Evolutionary conservation across 2,113 vertebrate genomes (phyloP).

Genomic region (Hyaena hyaena): DNA sequence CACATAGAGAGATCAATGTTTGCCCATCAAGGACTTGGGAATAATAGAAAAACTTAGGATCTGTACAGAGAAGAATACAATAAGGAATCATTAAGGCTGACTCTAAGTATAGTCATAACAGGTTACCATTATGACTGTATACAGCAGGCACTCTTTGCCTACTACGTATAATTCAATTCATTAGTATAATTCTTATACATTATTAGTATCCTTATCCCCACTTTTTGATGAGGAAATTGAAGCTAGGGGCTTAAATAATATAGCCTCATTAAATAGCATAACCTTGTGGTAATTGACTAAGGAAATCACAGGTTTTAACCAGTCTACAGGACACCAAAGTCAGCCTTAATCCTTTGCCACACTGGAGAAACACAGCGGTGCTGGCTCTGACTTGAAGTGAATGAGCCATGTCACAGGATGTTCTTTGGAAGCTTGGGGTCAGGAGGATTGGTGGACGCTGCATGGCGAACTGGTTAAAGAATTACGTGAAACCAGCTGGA

Average conservation of each 20-base stretch:
- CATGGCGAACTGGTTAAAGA: background rate
- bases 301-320: background rate
- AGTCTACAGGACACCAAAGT: background rate
- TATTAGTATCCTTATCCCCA: background rate
- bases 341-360: background rate
- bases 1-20: background rate
- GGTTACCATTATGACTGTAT: background rate
- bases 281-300: background rate
- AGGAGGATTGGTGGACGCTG: background rate
- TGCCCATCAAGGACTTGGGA: background rate
- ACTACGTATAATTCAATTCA: background rate
- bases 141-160: background rate
- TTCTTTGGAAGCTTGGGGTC: background rate
- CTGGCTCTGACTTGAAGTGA: background rate
- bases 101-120: background rate
- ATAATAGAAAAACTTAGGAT: background rate
- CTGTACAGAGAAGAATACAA: background rate
- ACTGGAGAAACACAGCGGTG: background rate
- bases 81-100: background rate
- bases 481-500: background rate
- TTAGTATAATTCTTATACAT: constrained; percentile 22
- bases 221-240: constrained; percentile 16
- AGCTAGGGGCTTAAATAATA: background rate
- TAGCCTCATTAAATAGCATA: background rate
- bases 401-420: background rate